Percentiles rank a stretch among this genome's conserved stretches.
Conservation (phyloP, 2,888 invertebrate species). For the Orthonevra nobilis region DNA sequence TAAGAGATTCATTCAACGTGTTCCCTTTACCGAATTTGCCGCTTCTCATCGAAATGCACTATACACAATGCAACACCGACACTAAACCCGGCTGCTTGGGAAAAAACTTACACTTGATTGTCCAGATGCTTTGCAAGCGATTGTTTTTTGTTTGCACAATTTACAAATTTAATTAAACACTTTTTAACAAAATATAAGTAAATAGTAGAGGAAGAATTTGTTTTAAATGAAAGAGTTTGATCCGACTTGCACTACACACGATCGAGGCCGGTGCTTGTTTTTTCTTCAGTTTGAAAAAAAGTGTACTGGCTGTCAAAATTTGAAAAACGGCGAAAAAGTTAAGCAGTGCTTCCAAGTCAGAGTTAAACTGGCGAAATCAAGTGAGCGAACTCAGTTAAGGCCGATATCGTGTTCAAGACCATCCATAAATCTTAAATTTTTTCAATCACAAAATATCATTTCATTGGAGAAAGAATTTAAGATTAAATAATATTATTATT, state of each 20-base stretch:
- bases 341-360: constrained; percentile 38
- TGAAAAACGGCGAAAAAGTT: constrained; percentile 46
- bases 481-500: too few relatives aligned
- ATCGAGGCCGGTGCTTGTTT: constrained; percentile 45
- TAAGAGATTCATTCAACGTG: too few relatives aligned
- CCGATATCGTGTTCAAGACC: too few relatives aligned
- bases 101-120: constrained; percentile 26
- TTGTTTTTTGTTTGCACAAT: constrained; percentile 1
- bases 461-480: too few relatives aligned
- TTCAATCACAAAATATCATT: too few relatives aligned
- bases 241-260: constrained; percentile 16
- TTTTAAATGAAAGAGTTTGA: constrained; percentile 7
- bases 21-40: too few relatives aligned
- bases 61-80: background rate
- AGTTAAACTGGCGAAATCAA: too few relatives aligned
- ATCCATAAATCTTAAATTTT: too few relatives aligned
- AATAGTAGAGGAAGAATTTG: constrained; percentile 6
- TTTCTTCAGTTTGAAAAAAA: constrained; percentile 33
- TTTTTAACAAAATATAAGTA: constrained; percentile 56
- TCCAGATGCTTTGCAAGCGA: background rate
- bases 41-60: too few relatives aligned
- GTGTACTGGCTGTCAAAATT: constrained; percentile 65
- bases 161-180: constrained; percentile 11
- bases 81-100: background rate
- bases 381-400: too few relatives aligned